Percentiles rank a stretch among this genome's conserved stretches.
These are phyloP conservation scores for Acrocephalus kingi DNA, from an alignment of 2,113 vertebrate species.

Conservation along the genomic window DNA sequence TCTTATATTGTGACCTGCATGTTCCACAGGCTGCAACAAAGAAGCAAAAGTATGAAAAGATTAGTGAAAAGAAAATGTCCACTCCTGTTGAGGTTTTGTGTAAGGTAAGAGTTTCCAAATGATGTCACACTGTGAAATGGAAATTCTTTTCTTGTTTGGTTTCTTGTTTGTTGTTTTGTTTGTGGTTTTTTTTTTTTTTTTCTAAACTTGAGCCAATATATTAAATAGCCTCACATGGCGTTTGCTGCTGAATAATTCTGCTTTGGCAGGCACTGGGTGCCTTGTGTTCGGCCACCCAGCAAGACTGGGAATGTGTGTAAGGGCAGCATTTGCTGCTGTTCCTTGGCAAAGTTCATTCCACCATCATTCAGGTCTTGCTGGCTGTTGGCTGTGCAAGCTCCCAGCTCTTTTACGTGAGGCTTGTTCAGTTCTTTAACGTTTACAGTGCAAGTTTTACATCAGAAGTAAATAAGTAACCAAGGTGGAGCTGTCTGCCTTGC, in stretches of 20 bases:
- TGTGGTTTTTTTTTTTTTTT: not conserved
- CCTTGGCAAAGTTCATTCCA: not conserved
- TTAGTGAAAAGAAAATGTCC: constrained; percentile 99
- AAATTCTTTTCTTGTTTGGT: not conserved
- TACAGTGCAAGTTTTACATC: not conserved
- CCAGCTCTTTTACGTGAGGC: not conserved
- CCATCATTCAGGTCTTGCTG: not conserved
- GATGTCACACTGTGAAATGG: not conserved
- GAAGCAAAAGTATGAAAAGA: constrained; percentile 99
- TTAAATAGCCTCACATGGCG: not conserved
- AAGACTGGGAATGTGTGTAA: not conserved
- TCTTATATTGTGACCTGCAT: constrained; percentile 67
- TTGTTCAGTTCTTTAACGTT: not conserved
- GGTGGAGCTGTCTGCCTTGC: not conserved
- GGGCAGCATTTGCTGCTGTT: not conserved
- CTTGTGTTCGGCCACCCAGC: constrained; percentile 10
- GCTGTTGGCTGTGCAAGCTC: not conserved
- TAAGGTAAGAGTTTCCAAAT: constrained; percentile 84
- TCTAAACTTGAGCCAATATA: not conserved
- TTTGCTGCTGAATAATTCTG: constrained; percentile 12
- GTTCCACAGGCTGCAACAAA: constrained; percentile 96
- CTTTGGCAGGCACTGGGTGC: not conserved
- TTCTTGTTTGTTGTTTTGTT: not conserved
- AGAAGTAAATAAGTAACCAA: not conserved
- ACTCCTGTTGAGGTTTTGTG: constrained; percentile 99